Evolutionary conservation across 2,888 invertebrate genomes (phyloP).

Genomic region (Caenorhabditis imperialis): DNA sequence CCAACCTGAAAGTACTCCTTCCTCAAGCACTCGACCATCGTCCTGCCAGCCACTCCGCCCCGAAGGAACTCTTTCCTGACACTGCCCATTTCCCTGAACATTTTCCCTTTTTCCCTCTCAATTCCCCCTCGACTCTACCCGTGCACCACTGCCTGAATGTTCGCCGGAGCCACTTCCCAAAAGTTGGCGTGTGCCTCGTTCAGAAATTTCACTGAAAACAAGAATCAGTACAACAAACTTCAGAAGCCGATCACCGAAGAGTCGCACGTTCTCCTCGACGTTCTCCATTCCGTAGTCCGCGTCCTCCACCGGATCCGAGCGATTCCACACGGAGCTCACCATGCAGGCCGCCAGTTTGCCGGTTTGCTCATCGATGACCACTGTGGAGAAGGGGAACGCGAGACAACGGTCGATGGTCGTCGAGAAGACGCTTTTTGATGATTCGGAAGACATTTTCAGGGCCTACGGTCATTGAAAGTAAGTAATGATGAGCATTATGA

Average conservation of each 20-base stretch:
- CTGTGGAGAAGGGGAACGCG: conserved; percentile 18
- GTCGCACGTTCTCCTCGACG: conserved; percentile 4
- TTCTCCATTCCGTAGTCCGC: conserved; percentile 5
- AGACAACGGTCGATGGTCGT: conserved; percentile 20
- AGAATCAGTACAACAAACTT: not conserved
- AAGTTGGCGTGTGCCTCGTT: conserved; percentile 21
- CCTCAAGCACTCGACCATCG: conserved; percentile 14
- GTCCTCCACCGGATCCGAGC: conserved; percentile 4
- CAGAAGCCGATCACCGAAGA: conserved; percentile 9
- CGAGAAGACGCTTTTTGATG: conserved; percentile 3
- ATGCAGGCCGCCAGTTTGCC: conserved; percentile 6
- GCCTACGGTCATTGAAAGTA: not conserved
- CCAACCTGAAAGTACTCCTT: not conserved
- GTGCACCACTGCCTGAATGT: conserved; percentile 19
- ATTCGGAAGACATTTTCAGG: conserved; percentile 5
- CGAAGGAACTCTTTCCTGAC: conserved; percentile 21
- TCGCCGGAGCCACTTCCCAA: conserved; percentile 23
- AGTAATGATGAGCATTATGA: not conserved
- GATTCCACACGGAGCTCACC: conserved; percentile 19
- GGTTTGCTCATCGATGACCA: conserved; percentile 2
- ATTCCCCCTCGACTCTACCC: too few species aligned
- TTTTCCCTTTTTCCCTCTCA: too few species aligned
- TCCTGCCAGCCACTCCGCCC: conserved; percentile 12
- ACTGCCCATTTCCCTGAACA: conserved; percentile 31
- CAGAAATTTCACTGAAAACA: conserved; percentile 18